phyloP scores from a whole-genome alignment of 2,888 invertebrate species.

The Machimus atricapillus region DNA sequence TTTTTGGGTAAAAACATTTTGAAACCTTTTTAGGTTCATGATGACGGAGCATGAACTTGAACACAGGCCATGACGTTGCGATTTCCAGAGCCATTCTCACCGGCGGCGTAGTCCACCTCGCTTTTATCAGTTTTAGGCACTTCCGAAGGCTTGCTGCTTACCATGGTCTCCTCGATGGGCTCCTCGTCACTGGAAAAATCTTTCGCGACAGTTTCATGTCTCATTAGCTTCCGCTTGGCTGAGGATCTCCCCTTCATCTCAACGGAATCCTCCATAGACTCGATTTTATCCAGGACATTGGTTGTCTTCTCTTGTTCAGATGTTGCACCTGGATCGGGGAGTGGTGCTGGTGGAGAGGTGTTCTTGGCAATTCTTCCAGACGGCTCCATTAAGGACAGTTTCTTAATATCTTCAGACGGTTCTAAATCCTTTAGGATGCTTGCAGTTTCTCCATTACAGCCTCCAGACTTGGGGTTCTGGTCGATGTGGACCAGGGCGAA shows the following conservation, averaged over 20 bases:
- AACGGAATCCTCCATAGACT: slow-evolving; percentile 30
- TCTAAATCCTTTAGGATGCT: background rate
- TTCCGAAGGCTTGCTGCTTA: background rate
- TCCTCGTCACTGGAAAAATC: slow-evolving; percentile 38
- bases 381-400: background rate
- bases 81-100: background rate
- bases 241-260: background rate
- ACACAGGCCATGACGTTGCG: background rate
- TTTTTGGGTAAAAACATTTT: background rate
- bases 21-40: slow-evolving; percentile 13
- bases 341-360: background rate
- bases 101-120: background rate
- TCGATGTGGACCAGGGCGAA: slow-evolving; percentile 76
- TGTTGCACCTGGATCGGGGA: background rate
- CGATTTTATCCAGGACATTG: slow-evolving; percentile 28
- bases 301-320: background rate
- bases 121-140: slow-evolving; percentile 19
- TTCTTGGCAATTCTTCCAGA: background rate
- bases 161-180: background rate
- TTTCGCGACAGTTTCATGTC: slow-evolving; percentile 34
- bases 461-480: background rate
- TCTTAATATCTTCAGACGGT: slow-evolving; percentile 11
- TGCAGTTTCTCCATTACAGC: background rate
- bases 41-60: slow-evolving; percentile 27
- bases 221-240: slow-evolving; percentile 15